Evolutionary conservation across 2,797 vertebrate genomes (phyloP).

Genomic region (Sandelia bainsii): DNA sequence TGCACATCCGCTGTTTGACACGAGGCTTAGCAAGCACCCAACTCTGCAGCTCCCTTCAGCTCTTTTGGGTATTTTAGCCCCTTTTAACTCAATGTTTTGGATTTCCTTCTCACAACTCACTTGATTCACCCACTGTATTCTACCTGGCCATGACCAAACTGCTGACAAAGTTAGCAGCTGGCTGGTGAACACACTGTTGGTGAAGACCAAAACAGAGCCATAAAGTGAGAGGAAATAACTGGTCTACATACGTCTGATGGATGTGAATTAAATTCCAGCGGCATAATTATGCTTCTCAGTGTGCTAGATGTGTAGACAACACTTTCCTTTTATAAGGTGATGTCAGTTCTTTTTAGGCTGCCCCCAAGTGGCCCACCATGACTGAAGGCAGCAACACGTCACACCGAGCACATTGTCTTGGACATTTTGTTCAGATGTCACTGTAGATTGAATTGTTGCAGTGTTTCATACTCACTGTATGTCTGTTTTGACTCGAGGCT

Average conservation of each 20-base stretch:
- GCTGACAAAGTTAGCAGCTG: no score
- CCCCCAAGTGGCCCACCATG: background rate
- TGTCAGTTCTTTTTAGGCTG: background rate
- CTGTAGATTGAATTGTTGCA: background rate
- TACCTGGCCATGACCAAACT: no score
- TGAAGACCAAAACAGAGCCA: background rate
- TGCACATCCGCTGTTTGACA: no score
- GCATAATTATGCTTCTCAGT: background rate
- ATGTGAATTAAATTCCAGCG: background rate
- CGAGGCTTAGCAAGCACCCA: no score
- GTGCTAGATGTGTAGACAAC: background rate
- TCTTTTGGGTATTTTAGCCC: no score
- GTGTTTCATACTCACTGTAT: background rate
- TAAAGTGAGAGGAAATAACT: background rate
- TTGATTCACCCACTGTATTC: background rate
- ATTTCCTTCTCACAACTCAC: background rate
- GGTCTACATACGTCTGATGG: background rate
- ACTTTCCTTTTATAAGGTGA: background rate
- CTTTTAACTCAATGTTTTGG: background rate
- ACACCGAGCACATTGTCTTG: background rate
- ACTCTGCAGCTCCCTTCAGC: no score
- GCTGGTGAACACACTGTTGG: no score
- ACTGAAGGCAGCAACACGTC: background rate
- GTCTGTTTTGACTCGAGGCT: background rate
- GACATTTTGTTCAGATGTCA: background rate